A percentile compares a stretch with the other conserved stretches of the same genome.
These are phyloP conservation scores for Tragelaphus strepsiceros DNA, from an alignment of 2,113 vertebrate genomes.

Conservation along the genomic window DNA sequence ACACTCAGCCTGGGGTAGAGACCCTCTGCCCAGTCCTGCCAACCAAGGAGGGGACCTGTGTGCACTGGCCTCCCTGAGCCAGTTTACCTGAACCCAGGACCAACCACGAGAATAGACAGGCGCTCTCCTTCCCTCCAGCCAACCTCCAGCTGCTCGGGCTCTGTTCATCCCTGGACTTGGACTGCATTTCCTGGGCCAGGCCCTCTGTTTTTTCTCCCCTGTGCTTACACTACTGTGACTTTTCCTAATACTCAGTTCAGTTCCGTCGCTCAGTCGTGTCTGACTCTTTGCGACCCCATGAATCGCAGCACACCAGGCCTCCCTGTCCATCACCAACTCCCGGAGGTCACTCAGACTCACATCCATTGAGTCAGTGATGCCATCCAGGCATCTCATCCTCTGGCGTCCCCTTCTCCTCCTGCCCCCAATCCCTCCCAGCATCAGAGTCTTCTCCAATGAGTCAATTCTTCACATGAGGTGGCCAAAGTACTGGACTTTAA, in stretches of 20 bases:
- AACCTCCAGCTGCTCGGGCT: accelerated
- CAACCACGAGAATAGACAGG: accelerated
- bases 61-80: background rate
- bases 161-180: background rate
- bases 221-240: background rate
- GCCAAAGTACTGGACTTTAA: too few species aligned
- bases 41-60: background rate
- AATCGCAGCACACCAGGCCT: too few species aligned
- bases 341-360: too few species aligned
- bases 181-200: background rate
- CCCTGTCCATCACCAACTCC: too few species aligned
- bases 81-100: background rate
- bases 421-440: too few species aligned
- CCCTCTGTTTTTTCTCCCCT: accelerated
- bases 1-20: background rate
- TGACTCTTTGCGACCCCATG: too few species aligned
- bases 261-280: too few species aligned
- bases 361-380: too few species aligned
- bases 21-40: background rate
- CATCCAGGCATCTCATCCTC: too few species aligned
- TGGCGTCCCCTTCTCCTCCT: too few species aligned
- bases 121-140: accelerated
- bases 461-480: too few species aligned
- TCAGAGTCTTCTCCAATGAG: too few species aligned
- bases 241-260: background rate